Percentiles rank a stretch among this genome's conserved stretches.
Conservation (phyloP, 1,140 invertebrate genomes). For the Epicauta chinensis region DNA sequence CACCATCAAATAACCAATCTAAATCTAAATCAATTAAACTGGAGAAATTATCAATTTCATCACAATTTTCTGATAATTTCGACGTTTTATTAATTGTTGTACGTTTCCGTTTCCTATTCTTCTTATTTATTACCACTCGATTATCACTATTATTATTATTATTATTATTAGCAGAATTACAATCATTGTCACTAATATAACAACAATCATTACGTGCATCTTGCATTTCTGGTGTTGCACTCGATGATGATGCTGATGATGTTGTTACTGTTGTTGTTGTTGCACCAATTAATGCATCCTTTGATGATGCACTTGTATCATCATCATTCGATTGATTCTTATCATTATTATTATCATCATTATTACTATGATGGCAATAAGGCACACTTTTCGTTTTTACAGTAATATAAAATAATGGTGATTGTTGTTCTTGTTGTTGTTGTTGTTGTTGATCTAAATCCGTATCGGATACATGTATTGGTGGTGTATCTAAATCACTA, state of each 20-base stretch:
- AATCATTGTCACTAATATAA: conserved; percentile 2
- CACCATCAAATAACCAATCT: conserved; percentile 40
- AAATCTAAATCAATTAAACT: conserved; percentile 38
- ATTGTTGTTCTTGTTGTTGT: conserved; percentile 39
- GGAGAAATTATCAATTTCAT: conserved; percentile 30
- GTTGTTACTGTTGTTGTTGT: conserved; percentile 47
- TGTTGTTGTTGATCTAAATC: conserved; percentile 49
- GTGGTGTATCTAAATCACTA: conserved; percentile 51
- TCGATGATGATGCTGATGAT: conserved; percentile 53
- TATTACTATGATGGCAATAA: background rate
- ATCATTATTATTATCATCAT: background rate
- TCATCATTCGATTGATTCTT: conserved; percentile 24
- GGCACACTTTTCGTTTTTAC: conserved; percentile 21
- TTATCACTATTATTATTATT: conserved; percentile 4
- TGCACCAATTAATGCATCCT: conserved; percentile 53
- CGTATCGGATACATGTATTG: conserved; percentile 36
- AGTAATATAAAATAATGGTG: conserved; percentile 27
- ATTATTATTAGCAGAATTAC: conserved; percentile 29
- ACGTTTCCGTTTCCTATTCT: conserved; percentile 22
- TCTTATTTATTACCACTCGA: conserved; percentile 14
- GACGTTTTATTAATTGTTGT: conserved; percentile 1
- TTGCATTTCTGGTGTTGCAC: conserved; percentile 49
- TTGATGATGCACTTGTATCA: conserved; percentile 54
- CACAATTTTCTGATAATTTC: conserved; percentile 1
- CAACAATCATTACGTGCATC: conserved; percentile 37